A percentile compares a stretch with the other conserved stretches of the same genome.
Evolutionary conservation across 2,888 invertebrate species (phyloP).

Genomic region (Campoplex capitator): DNA sequence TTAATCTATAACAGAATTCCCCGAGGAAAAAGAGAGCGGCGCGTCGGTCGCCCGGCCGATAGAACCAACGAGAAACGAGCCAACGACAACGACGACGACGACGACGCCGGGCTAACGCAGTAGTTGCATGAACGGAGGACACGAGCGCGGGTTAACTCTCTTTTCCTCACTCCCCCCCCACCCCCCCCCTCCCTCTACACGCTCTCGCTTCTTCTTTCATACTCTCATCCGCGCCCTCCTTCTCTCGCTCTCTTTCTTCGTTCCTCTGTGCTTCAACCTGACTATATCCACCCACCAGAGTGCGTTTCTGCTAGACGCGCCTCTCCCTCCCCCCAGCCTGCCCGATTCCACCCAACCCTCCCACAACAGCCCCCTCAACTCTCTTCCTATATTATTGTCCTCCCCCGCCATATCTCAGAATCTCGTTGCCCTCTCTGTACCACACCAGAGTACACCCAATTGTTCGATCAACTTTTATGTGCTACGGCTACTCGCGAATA

Average conservation of each 20-base stretch:
- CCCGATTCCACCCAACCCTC: neutral
- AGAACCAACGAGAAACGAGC: slow-evolving; percentile 43
- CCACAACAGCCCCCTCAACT: slow-evolving; percentile 2
- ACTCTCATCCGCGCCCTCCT: neutral
- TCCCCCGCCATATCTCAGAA: slow-evolving; percentile 42
- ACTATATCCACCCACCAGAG: slow-evolving; percentile 37
- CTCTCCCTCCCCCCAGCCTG: neutral
- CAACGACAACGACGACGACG: slow-evolving; percentile 37
- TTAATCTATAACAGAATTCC: slow-evolving; percentile 83
- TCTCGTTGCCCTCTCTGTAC: slow-evolving; percentile 43
- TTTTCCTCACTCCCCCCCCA: neutral
- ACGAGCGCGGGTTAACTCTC: slow-evolving; percentile 44
- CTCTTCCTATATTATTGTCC: slow-evolving; percentile 23
- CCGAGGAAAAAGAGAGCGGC: slow-evolving; percentile 74
- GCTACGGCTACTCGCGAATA: slow-evolving; percentile 3
- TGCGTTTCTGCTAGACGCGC: slow-evolving; percentile 45
- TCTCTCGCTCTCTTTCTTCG: slow-evolving; percentile 13
- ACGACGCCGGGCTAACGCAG: slow-evolving; percentile 49
- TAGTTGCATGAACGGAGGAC: slow-evolving; percentile 26
- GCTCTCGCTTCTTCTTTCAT: neutral
- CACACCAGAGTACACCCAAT: slow-evolving; percentile 30
- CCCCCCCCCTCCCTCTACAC: neutral
- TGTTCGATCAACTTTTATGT: slow-evolving; percentile 34
- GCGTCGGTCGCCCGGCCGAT: slow-evolving; percentile 64
- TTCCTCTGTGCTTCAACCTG: neutral